phyloP scores from a whole-genome alignment of 2,797 vertebrate species.

The Microcaecilia unicolor region DNA sequence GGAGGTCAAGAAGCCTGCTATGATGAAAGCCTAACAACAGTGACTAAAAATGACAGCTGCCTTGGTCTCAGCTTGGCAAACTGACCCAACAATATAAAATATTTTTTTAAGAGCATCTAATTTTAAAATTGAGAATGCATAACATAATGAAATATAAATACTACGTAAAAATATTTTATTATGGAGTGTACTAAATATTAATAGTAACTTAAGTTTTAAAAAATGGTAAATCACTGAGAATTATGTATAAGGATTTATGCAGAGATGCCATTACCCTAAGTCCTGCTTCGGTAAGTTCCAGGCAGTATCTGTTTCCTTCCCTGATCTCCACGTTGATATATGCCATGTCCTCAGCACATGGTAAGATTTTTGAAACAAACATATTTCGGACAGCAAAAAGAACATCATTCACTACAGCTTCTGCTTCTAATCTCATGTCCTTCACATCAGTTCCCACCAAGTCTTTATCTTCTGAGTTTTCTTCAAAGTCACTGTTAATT shows the following conservation, averaged over 20 bases:
- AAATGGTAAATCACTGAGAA: not conserved
- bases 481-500: slow-evolving; percentile 55
- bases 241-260: not conserved
- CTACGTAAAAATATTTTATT: no score
- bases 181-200: not conserved
- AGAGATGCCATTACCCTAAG: slow-evolving; percentile 64
- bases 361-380: slow-evolving; percentile 81
- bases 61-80: no score
- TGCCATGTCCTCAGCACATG: slow-evolving; percentile 73
- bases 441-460: slow-evolving; percentile 72
- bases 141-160: no score
- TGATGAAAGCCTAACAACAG: no score
- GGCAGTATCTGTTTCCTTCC: slow-evolving; percentile 80
- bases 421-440: slow-evolving; percentile 91
- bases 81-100: no score
- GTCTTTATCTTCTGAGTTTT: slow-evolving; percentile 56
- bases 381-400: slow-evolving; percentile 85
- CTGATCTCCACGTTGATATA: slow-evolving; percentile 92
- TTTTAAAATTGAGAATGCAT: no score
- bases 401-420: slow-evolving; percentile 89
- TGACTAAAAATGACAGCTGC: no score
- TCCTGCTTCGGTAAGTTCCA: slow-evolving; percentile 91
- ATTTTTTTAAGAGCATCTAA: no score
- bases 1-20: no score
- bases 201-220: not conserved